phyloP scores from a whole-genome alignment of 2,888 invertebrate species.

The Stenolophus ochropezus region DNA sequence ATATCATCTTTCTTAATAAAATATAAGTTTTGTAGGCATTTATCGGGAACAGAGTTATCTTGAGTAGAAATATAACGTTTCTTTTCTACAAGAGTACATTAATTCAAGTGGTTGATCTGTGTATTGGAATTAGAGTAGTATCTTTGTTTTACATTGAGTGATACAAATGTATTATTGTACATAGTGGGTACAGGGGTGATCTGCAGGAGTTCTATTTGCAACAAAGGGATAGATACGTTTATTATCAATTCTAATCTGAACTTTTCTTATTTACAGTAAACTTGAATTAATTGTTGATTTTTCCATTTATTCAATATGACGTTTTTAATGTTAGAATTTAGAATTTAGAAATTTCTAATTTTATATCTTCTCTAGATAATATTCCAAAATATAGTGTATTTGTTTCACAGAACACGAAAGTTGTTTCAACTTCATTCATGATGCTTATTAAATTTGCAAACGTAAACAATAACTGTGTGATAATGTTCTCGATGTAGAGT shows the following conservation, averaged over 20 bases:
- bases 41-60: no score
- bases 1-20: no score
- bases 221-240: neutral
- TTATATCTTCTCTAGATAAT: slow-evolving; percentile 16
- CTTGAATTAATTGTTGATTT: slow-evolving; percentile 12
- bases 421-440: slow-evolving; percentile 1
- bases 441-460: neutral
- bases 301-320: neutral
- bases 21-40: no score
- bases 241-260: neutral
- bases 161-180: no score
- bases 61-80: no score
- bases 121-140: no score
- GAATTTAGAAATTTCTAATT: neutral
- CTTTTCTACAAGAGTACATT: no score
- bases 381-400: neutral
- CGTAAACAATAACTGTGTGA: neutral
- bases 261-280: neutral
- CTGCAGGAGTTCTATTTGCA: no score
- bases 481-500: neutral
- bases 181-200: no score
- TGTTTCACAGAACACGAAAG: slow-evolving; percentile 13
- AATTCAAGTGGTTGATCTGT: no score
- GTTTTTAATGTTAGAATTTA: neutral
- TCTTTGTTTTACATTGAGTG: no score